Base-by-base conservation (phyloP, 2,113 vertebrate genomes). In the Oceanites oceanicus region DNA sequence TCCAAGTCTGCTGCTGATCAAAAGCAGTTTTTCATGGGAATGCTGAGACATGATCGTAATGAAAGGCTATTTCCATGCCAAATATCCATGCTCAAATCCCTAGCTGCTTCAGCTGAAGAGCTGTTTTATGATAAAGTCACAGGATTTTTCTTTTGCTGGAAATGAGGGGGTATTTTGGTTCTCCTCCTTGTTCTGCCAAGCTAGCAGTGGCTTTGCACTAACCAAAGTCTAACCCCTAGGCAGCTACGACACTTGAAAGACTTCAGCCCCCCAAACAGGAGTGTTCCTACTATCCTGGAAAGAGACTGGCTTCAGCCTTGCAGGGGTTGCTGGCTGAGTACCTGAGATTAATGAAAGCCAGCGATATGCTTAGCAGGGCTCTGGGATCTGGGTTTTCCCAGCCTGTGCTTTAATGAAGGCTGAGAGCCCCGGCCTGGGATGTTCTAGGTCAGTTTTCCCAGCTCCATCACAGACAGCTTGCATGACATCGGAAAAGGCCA, bases 331-430 rank as follows among this genome's bases (percentile, higher is more conserved):
- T 58, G 58, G 36, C 47, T 4, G 7, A 52, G 34, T 2, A 0
- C 47, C 2, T 6, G 9, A 9, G 25, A 12, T 5, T 10, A 40
- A 11, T 2, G 2, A 36, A 30, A 59, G 45, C 23, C 0, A 1
- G 2, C 0, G 1, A 32, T 7, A 29, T 0, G 1, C 42, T 55
- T 23, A 10, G 15, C 36, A 0, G 30, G 17, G 17, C 11, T 20
- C 4, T 9, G 16, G 27, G 6, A 13, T 13, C 30, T 13, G 58
- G 14, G 23, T n/a, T 45, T 49, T 34, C 36, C 59, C 80, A 49
- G 23, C 34, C 32, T 22, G 9, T 0, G 0, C 32, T 65, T 14
- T 7, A 40, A 21, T 2, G 2, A 3, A 5, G 58, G 11, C 52
- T 0, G 0, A 27, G 18, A 72, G 55, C 56, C 53, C n/a, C 15